These are phyloP conservation scores for Actinemys pallida DNA, from an alignment of 2,113 vertebrate genomes.

Conservation along the genomic window DNA sequence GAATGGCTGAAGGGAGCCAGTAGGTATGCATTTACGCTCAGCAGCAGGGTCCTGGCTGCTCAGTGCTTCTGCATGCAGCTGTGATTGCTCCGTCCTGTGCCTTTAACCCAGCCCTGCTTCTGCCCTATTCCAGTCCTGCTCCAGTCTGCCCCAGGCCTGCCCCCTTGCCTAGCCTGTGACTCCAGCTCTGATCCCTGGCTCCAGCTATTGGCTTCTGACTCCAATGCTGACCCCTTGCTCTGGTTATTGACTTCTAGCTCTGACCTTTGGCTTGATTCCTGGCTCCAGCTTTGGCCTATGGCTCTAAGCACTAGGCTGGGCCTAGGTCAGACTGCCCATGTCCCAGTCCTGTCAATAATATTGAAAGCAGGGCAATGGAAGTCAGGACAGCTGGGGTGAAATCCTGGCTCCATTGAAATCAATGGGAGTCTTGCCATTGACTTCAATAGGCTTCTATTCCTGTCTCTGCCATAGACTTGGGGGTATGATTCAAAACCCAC, in stretches of 20 bases:
- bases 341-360: not conserved
- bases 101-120: too few relatives aligned
- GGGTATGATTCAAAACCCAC: not conserved
- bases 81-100: too few relatives aligned
- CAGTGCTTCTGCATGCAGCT: too few relatives aligned
- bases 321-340: too few relatives aligned
- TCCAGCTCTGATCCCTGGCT: too few relatives aligned
- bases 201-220: not conserved
- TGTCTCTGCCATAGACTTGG: not conserved
- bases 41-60: too few relatives aligned
- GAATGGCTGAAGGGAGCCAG: too few relatives aligned
- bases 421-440: not conserved
- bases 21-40: too few relatives aligned
- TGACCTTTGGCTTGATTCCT: not conserved
- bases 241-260: not conserved
- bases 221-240: not conserved
- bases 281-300: not conserved
- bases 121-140: not conserved
- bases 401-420: not conserved
- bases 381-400: not conserved
- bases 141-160: not conserved
- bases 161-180: too few relatives aligned
- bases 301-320: too few relatives aligned
- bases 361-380: not conserved
- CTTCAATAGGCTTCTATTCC: not conserved